phyloP scores from a whole-genome alignment of 2,888 invertebrate species.

The Eilema griseolum region DNA sequence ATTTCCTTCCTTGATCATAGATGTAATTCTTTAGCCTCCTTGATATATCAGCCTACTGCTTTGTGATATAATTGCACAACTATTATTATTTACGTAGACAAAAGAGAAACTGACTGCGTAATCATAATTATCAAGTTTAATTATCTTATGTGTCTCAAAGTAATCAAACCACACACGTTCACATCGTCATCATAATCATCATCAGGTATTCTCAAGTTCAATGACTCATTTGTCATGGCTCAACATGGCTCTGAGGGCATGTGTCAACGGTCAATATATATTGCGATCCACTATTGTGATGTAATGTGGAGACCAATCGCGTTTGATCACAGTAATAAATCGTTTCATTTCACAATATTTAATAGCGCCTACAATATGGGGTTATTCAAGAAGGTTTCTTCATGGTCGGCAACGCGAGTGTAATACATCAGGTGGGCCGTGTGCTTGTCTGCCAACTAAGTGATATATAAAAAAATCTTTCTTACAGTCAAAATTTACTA shows the following conservation, averaged over 20 bases:
- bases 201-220: neutral
- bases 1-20: neutral
- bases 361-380: no score
- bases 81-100: conserved; percentile 10
- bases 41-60: neutral
- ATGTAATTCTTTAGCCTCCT: neutral
- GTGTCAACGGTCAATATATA: no score
- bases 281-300: no score
- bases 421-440: no score
- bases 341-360: no score
- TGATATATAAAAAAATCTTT: no score
- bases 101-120: conserved; percentile 19
- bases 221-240: conserved; percentile 5
- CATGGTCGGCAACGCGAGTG: no score
- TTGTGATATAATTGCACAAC: conserved; percentile 1
- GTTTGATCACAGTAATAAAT: no score
- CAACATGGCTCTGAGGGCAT: neutral
- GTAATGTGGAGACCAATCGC: no score
- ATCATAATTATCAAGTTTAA: conserved; percentile 13
- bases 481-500: no score
- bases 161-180: conserved; percentile 10
- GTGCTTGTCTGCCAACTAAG: no score
- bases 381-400: no score
- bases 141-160: conserved; percentile 9
- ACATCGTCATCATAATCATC: neutral